Evolutionary conservation across 2,888 invertebrate genomes (phyloP).

Genomic region (Busseola fusca): DNA sequence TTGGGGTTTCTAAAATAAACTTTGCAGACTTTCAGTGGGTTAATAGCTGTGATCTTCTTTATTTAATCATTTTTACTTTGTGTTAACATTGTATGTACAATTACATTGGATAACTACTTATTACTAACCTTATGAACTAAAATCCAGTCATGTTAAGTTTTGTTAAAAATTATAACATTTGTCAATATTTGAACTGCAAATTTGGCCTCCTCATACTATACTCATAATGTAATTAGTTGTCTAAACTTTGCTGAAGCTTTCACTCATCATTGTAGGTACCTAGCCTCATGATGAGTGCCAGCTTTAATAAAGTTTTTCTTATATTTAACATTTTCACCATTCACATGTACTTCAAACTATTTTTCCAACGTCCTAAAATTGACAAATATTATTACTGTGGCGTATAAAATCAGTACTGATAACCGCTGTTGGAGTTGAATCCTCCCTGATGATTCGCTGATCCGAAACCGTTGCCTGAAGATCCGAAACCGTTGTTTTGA

Average conservation of each 20-base stretch:
- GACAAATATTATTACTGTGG: slow-evolving; percentile 21
- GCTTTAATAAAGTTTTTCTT: too few relatives aligned
- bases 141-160: slow-evolving; percentile 21
- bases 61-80: slow-evolving; percentile 34
- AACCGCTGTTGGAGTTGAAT: slow-evolving; percentile 74
- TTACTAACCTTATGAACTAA: slow-evolving; percentile 15
- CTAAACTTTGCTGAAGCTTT: background rate
- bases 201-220: background rate
- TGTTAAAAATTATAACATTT: slow-evolving; percentile 15
- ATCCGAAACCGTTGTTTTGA: slow-evolving; percentile 28
- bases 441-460: slow-evolving; percentile 69
- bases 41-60: slow-evolving; percentile 52
- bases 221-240: too few relatives aligned
- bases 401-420: slow-evolving; percentile 60
- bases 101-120: slow-evolving; percentile 44
- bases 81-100: slow-evolving; percentile 18
- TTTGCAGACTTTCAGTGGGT: background rate
- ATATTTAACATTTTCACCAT: background rate
- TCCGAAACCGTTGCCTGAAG: slow-evolving; percentile 49
- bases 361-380: slow-evolving; percentile 13
- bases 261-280: too few relatives aligned
- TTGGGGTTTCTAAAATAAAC: background rate
- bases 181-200: slow-evolving; percentile 38
- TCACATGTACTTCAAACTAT: background rate
- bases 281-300: too few relatives aligned